These are phyloP conservation scores for Chelonoidis abingdonii DNA, from an alignment of 2,113 vertebrate genomes.

Conservation along the genomic window DNA sequence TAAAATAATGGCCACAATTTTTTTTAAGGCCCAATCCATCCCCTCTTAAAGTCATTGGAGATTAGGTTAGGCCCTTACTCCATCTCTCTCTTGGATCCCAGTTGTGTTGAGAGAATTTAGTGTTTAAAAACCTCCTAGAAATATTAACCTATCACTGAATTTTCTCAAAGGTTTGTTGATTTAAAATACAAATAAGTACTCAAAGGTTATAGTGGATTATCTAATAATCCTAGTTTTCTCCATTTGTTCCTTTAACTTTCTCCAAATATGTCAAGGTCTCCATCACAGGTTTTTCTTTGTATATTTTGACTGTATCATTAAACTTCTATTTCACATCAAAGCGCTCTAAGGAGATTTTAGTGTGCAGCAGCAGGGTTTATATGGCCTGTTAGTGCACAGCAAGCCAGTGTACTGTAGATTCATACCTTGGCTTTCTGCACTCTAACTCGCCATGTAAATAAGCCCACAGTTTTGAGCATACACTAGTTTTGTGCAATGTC, in stretches of 20 bases:
- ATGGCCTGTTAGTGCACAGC: neutral
- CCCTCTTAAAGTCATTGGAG: neutral
- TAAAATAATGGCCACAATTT: neutral
- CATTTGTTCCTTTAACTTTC: neutral
- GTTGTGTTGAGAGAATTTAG: neutral
- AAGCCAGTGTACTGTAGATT: neutral
- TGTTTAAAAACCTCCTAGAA: neutral
- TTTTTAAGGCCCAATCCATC: neutral
- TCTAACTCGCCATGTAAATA: neutral
- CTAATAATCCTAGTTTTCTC: neutral
- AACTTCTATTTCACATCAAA: neutral
- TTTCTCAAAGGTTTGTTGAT: neutral
- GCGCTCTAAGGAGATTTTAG: neutral
- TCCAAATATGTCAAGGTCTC: neutral
- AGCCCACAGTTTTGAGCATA: neutral
- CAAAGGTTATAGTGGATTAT: neutral
- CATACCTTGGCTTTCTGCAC: too few species aligned
- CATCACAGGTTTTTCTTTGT: neutral
- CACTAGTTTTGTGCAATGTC: neutral
- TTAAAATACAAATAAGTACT: neutral
- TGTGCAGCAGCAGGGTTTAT: neutral
- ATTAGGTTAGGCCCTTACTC: neutral
- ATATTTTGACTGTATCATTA: neutral
- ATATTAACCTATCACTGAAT: neutral
- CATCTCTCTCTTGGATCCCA: neutral